These are phyloP conservation scores for Cydia fagiglandana DNA, from an alignment of 1,140 invertebrate genomes.

Conservation along the genomic window DNA sequence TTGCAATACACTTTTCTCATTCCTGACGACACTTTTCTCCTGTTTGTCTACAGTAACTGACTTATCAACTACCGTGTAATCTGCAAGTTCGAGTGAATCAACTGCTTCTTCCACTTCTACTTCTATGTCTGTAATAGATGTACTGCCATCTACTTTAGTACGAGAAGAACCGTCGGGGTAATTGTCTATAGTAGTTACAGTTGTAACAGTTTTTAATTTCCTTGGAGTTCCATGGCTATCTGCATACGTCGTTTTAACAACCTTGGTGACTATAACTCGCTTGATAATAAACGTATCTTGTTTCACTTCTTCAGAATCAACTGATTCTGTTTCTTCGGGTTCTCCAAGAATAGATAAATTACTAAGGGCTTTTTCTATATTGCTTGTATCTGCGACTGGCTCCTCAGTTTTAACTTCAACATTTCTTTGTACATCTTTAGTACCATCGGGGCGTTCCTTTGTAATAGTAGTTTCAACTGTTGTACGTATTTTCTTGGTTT, in stretches of 20 bases:
- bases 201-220: constrained; percentile 71
- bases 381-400: constrained; percentile 52
- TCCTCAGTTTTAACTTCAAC: constrained; percentile 75
- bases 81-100: constrained; percentile 55
- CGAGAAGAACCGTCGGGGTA: constrained; percentile 75
- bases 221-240: constrained; percentile 55
- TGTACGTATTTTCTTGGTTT: constrained; percentile 68
- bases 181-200: constrained; percentile 68
- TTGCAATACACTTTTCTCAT: constrained; percentile 67
- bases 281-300: constrained; percentile 61
- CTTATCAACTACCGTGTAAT: constrained; percentile 62
- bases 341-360: constrained; percentile 52
- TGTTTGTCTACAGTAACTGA: constrained; percentile 58
- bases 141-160: constrained; percentile 63
- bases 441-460: constrained; percentile 73
- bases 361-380: constrained; percentile 63
- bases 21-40: constrained; percentile 55
- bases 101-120: constrained; percentile 47
- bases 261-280: constrained; percentile 62
- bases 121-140: constrained; percentile 58
- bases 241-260: constrained; percentile 66
- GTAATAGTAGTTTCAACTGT: constrained; percentile 71
- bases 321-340: constrained; percentile 64
- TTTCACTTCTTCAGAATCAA: constrained; percentile 58
- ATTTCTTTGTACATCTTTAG: constrained; percentile 67